These are phyloP conservation scores for Platyura marginata DNA, from an alignment of 1,140 invertebrate genomes.

Conservation along the genomic window DNA sequence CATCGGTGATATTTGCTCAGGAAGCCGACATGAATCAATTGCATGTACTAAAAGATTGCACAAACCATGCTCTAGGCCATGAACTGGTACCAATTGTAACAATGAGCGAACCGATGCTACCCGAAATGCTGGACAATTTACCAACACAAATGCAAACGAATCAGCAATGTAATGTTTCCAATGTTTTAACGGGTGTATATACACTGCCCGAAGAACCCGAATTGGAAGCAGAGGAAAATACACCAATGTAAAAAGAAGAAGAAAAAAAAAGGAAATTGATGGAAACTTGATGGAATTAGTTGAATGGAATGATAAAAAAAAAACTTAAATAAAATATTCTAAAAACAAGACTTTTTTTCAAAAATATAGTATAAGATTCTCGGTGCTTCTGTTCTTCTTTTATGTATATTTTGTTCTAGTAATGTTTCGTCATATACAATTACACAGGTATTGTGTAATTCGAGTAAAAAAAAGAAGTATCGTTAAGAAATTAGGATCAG, in stretches of 20 bases:
- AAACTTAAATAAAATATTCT: no score
- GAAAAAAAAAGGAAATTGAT: no score
- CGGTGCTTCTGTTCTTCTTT: no score
- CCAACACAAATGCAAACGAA: constrained; percentile 28
- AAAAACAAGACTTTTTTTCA: no score
- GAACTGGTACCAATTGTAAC: constrained; percentile 23
- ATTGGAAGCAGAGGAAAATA: constrained; percentile 35
- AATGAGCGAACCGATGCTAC: constrained; percentile 14
- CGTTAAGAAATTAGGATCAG: no score
- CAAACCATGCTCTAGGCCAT: constrained; percentile 12
- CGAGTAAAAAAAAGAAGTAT: no score
- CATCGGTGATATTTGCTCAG: constrained; percentile 26
- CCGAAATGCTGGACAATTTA: constrained; percentile 14
- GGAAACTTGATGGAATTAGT: no score
- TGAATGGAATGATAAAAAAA: no score
- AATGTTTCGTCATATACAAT: no score
- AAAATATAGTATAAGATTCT: no score
- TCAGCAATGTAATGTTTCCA: constrained; percentile 21
- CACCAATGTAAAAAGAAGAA: constrained; percentile 32
- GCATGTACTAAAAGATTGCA: constrained; percentile 15
- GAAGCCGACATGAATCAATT: constrained; percentile 8
- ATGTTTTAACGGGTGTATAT: constrained; percentile 32
- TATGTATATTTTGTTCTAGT: no score
- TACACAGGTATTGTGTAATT: no score
- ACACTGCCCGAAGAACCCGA: constrained; percentile 44